Conservation (phyloP, 2,113 vertebrate species). For the Alethe diademata region DNA sequence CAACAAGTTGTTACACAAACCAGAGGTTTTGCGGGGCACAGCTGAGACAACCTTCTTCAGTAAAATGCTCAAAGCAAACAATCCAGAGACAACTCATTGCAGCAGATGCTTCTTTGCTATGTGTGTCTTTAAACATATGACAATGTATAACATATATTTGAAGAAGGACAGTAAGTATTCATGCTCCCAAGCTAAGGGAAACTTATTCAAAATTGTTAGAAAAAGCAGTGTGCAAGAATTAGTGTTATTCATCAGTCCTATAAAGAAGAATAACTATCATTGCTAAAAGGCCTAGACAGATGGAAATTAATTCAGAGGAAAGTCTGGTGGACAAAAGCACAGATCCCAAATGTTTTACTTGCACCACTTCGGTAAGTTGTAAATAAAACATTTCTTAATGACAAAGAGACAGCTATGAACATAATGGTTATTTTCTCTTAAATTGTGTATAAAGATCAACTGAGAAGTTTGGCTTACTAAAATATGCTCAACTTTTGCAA, state of each 20-base stretch:
- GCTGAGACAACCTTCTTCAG: neutral
- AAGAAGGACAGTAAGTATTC: neutral
- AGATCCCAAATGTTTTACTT: neutral
- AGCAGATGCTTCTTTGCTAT: neutral
- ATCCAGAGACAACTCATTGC: neutral
- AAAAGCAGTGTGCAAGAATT: neutral
- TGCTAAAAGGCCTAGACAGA: neutral
- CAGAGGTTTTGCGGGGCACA: neutral
- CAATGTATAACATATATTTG: neutral
- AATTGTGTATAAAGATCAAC: slow-evolving; percentile 37
- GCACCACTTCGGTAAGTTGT: neutral
- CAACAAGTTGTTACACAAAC: neutral
- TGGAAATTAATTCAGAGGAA: slow-evolving; percentile 16
- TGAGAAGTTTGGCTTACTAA: neutral
- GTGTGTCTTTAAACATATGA: neutral
- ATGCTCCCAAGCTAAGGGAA: neutral
- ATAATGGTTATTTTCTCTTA: neutral
- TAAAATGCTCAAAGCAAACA: neutral
- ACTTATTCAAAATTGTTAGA: neutral
- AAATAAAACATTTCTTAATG: slow-evolving; percentile 43
- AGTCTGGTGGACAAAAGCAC: neutral
- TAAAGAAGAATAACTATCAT: neutral
- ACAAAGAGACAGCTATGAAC: slow-evolving; percentile 25
- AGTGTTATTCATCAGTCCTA: slow-evolving; percentile 12
- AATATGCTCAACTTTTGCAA: neutral